phyloP scores from a whole-genome alignment of 30 jellyfish, hydroid and myxozoan genomes.

The Sanderia malayensis region DNA sequence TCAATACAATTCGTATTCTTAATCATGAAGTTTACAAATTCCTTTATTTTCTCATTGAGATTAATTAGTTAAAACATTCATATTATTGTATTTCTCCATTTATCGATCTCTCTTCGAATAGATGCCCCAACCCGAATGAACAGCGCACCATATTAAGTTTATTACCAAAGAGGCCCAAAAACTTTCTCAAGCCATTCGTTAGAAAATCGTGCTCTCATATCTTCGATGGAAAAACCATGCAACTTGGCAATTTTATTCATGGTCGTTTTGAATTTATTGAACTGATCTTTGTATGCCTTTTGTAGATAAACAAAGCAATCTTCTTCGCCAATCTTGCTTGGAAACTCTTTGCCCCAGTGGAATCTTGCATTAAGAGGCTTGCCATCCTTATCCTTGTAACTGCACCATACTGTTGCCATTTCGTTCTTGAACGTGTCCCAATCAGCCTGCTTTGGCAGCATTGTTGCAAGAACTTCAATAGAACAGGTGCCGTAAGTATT shows the following conservation, averaged over 20 bases:
- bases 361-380: background rate
- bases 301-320: background rate
- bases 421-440: slow-evolving; percentile 7
- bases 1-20: too few relatives aligned
- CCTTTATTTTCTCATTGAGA: too few relatives aligned
- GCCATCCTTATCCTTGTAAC: background rate
- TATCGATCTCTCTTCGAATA: too few relatives aligned
- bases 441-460: background rate
- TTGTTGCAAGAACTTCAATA: slow-evolving; percentile 16
- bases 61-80: too few relatives aligned
- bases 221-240: slow-evolving; percentile 6
- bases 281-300: background rate
- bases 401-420: background rate
- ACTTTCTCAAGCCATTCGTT: slow-evolving; percentile 2
- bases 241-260: background rate
- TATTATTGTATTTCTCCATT: too few relatives aligned
- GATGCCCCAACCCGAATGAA: too few relatives aligned
- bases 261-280: background rate
- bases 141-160: too few relatives aligned
- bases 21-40: too few relatives aligned
- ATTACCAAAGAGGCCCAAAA: slow-evolving; percentile 41
- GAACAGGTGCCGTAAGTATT: slow-evolving; percentile 9
- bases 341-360: background rate
- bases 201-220: slow-evolving; percentile 5
- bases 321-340: background rate